Conservation (phyloP, 2,113 vertebrate genomes). For the Grammomys surdaster region DNA sequence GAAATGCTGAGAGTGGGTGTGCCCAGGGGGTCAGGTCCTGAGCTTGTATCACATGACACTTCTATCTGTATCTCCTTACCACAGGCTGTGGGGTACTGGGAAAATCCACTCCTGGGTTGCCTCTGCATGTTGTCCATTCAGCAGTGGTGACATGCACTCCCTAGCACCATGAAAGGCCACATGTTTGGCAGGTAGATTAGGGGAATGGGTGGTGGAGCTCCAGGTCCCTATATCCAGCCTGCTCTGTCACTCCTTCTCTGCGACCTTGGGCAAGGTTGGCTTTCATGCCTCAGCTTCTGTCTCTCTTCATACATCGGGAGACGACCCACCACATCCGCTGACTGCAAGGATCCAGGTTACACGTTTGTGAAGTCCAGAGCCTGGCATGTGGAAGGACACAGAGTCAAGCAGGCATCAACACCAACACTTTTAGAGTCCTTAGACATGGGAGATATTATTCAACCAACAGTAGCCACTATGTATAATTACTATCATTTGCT, state of each 20-base stretch:
- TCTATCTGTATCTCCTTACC: background rate
- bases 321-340: background rate
- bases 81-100: background rate
- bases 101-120: background rate
- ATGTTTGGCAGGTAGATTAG: background rate
- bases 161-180: background rate
- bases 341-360: background rate
- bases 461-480: background rate
- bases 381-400: background rate
- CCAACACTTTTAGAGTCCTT: background rate
- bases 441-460: background rate
- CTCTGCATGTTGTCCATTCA: background rate
- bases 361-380: background rate
- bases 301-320: background rate
- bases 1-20: background rate
- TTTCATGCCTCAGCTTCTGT: background rate
- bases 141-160: fast-evolving
- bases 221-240: background rate
- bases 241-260: background rate
- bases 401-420: background rate
- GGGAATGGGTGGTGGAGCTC: background rate
- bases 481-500: background rate
- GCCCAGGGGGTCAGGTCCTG: background rate
- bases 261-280: background rate
- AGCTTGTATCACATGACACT: background rate